Evolutionary conservation across 2,797 vertebrate species (phyloP).

Genomic region (Syndactyla subalaris): DNA sequence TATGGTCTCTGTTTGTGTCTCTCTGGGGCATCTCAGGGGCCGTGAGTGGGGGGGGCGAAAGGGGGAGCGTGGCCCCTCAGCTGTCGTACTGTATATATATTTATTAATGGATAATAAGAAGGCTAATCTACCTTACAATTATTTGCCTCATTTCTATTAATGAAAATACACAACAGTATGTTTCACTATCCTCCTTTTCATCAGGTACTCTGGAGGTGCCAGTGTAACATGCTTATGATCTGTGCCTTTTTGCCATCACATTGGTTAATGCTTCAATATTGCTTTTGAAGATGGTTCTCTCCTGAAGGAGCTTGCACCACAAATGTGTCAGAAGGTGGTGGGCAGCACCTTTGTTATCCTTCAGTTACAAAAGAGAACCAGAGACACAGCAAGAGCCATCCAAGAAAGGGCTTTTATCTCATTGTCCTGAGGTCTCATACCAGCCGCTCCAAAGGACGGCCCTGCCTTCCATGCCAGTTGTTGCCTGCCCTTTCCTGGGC

Average conservation of each 20-base stretch:
- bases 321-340: background rate
- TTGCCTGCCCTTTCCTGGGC: background rate
- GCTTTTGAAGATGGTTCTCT: background rate
- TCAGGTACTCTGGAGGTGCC: background rate
- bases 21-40: too few species aligned
- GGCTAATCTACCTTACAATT: background rate
- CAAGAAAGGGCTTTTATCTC: background rate
- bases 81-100: background rate
- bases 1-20: too few species aligned
- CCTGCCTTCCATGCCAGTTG: rapidly evolving
- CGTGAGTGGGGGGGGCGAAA: too few species aligned
- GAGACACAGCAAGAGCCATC: background rate
- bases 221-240: background rate
- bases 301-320: background rate
- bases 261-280: background rate
- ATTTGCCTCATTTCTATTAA: background rate
- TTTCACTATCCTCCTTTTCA: background rate
- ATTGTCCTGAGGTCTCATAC: background rate
- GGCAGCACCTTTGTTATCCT: background rate
- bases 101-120: background rate
- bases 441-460: background rate
- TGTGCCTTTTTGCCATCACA: background rate
- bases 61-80: too few species aligned
- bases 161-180: background rate
- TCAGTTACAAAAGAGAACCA: background rate